phyloP scores from a whole-genome alignment of 2,888 invertebrate species.

The Sinotaia quadrata region DNA sequence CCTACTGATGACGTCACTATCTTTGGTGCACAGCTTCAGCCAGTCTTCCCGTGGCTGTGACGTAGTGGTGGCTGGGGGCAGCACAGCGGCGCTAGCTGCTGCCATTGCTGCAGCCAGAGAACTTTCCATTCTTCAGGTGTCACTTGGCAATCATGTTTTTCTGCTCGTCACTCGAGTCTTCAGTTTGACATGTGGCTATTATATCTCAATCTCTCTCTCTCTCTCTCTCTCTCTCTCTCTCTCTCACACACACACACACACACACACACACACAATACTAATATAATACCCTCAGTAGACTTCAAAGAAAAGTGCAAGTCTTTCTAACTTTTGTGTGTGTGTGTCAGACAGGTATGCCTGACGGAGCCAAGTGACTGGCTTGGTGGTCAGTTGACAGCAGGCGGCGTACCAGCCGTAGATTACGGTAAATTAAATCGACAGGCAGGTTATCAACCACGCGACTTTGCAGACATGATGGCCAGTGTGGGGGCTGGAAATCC shows the following conservation, averaged over 20 bases:
- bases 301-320: too few relatives aligned
- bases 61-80: conserved; percentile 40
- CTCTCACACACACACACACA: too few relatives aligned
- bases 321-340: too few relatives aligned
- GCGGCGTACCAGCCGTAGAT: conserved; percentile 38
- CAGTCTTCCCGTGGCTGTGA: conserved; percentile 23
- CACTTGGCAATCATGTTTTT: too few relatives aligned
- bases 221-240: too few relatives aligned
- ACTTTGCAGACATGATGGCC: conserved; percentile 34
- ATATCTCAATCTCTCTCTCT: too few relatives aligned
- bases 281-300: too few relatives aligned
- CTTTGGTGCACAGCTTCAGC: not conserved
- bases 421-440: conserved; percentile 32
- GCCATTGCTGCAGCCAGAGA: conserved; percentile 31
- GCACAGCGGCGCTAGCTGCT: conserved; percentile 37
- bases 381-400: conserved; percentile 40
- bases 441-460: conserved; percentile 23
- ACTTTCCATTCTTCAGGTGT: not conserved
- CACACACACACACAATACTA: too few relatives aligned
- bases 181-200: too few relatives aligned
- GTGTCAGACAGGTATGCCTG: conserved; percentile 35
- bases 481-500: conserved; percentile 34
- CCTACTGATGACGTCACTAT: not conserved
- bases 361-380: conserved; percentile 43
- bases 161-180: too few relatives aligned